A percentile compares a stretch with the other conserved stretches of the same genome.
phyloP scores from a whole-genome alignment of 2,113 vertebrate genomes.

The Pachycephala philippinensis region DNA sequence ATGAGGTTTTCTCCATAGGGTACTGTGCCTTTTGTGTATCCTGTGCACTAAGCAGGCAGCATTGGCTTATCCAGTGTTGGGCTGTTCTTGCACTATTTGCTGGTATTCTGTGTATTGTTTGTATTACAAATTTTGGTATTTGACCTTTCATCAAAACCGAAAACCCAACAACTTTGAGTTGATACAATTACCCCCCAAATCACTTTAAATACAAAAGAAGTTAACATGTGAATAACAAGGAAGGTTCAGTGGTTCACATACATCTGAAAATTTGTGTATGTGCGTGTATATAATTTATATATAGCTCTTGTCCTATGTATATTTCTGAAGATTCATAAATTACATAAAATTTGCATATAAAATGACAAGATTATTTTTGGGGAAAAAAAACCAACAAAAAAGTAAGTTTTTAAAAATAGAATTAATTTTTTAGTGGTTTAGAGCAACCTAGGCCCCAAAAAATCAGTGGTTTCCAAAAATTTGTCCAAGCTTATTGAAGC shows the following conservation, averaged over 20 bases:
- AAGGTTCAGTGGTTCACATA: not conserved
- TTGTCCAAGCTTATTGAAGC: not conserved
- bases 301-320: rapidly evolving
- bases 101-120: not conserved
- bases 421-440: not conserved
- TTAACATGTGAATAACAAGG: not conserved
- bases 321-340: not conserved
- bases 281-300: not conserved
- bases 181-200: not conserved
- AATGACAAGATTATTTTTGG: rapidly evolving
- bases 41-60: not conserved
- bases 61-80: not conserved
- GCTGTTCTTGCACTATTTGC: not conserved
- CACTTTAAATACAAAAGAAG: not conserved
- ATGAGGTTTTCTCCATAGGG: not conserved
- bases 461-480: not conserved
- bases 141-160: not conserved
- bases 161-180: not conserved
- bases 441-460: not conserved
- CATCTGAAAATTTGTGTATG: not conserved
- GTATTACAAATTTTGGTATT: not conserved
- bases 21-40: not conserved
- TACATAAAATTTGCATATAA: not conserved
- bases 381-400: not conserved
- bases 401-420: not conserved